Base-by-base conservation (phyloP, 2,797 vertebrate genomes). In the Galaxias olidus region DNA sequence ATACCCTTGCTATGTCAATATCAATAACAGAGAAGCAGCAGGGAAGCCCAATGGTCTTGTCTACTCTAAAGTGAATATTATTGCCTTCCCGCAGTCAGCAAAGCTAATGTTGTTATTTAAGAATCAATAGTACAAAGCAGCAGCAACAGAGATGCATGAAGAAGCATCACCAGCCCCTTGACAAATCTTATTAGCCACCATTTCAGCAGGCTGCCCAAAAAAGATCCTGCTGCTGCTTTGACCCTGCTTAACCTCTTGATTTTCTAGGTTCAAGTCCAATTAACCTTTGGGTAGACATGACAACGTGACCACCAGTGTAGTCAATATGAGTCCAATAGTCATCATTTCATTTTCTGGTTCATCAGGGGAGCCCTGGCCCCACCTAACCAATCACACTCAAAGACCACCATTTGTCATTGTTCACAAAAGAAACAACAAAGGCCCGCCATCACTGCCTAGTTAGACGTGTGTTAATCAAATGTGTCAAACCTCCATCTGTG, bases 241-340 rank as follows among this genome's bases (percentile, higher is more conserved):
- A 96, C 95, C 95, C 88, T 84, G 88, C 74, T 90, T 94, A 96
- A 98, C 96, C 96, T 95, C 94, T 94, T 96, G 94, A 97, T 95
- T 96, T 95, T 93, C 93, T 83, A 86, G 93, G 96, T 96, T 98
- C 95, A 97, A 96, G 96, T 98, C 94, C 92, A 98, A 98, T 98
- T 98, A 98, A 97, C 96, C 96, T 95, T 91, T 93, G 77, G 72
- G 86, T 91, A 87, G 91, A 90, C 90, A 89, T 88, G 86, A 92
- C 94, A 94, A 92, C 92, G 94, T 91, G 92, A 87, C 90, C 90
- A 88, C 87, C 92, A 91, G 92, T 90, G 90, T 90, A 93, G 94
- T 95, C 94, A 90, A 95, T 95, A 91, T 89, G 91, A 91, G 76
- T 89, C 92, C 89, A 92, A 92, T 93, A 92, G 92, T 90, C 94